Evolutionary conservation across 2,797 vertebrate genomes (phyloP).

Genomic region (Anas acuta): DNA sequence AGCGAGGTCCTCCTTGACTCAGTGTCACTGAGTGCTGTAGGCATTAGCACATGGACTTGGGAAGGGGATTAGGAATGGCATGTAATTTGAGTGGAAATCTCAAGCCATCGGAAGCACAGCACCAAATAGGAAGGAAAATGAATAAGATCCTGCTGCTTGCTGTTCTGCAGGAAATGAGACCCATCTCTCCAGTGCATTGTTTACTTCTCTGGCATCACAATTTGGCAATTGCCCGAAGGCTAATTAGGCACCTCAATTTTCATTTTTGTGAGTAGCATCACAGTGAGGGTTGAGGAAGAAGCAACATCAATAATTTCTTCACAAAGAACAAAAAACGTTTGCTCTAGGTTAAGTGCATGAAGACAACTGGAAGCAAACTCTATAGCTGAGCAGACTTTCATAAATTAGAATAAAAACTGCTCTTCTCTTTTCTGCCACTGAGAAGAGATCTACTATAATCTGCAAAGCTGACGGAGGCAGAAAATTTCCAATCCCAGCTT

Average conservation of each 20-base stretch:
- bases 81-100: neutral
- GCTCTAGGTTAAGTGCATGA: neutral
- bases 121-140: neutral
- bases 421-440: neutral
- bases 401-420: neutral
- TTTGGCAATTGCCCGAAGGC: slow-evolving; percentile 47
- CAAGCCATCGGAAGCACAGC: neutral
- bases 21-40: neutral
- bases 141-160: neutral
- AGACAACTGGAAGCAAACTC: slow-evolving; percentile 27
- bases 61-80: neutral
- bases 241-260: slow-evolving; percentile 67
- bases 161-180: neutral
- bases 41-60: neutral
- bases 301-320: slow-evolving; percentile 37
- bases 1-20: neutral
- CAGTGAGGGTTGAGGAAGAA: slow-evolving; percentile 24
- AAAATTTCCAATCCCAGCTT: neutral
- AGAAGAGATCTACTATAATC: neutral
- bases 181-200: neutral
- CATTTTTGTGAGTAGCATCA: neutral
- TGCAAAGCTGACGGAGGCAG: neutral
- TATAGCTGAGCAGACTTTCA: neutral
- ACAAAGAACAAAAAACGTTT: slow-evolving; percentile 31
- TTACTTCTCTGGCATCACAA: slow-evolving; percentile 35